Evolutionary conservation across 1,140 invertebrate genomes (phyloP).

Genomic region (Sycobia sp.): DNA sequence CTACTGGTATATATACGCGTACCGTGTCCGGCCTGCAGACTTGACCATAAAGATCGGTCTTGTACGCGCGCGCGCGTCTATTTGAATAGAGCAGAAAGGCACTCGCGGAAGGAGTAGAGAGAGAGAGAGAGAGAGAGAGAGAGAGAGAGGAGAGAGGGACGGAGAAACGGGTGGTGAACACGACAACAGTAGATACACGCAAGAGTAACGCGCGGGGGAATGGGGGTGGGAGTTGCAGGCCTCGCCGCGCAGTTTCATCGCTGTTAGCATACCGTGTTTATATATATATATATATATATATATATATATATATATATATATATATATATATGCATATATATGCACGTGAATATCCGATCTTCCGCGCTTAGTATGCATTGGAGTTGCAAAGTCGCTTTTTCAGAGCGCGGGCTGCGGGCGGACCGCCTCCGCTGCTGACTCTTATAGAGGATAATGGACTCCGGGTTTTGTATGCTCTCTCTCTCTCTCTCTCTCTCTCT

Average conservation of each 20-base stretch:
- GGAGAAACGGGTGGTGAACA: constrained; percentile 38
- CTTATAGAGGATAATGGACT: constrained; percentile 54
- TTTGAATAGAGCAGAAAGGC: constrained; percentile 31
- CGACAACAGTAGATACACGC: constrained; percentile 32
- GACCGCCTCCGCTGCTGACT: constrained; percentile 21
- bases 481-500: too few species aligned
- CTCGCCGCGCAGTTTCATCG: constrained; percentile 14
- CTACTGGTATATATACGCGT: too few species aligned
- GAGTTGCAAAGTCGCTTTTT: constrained; percentile 60
- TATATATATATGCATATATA: too few species aligned
- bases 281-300: too few species aligned
- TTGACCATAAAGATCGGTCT: constrained; percentile 47
- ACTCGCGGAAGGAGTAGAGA: background rate
- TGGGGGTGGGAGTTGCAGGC: constrained; percentile 13
- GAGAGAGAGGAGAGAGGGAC: constrained; percentile 20
- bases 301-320: too few species aligned
- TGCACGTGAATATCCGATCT: too few species aligned
- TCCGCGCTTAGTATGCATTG: constrained; percentile 63
- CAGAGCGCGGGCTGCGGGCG: constrained; percentile 41
- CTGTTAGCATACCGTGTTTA: constrained; percentile 44
- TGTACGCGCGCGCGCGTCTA: constrained; percentile 30
- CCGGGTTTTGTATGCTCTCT: constrained; percentile 9
- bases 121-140: constrained; percentile 21
- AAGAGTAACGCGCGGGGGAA: constrained; percentile 27
- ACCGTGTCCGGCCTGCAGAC: too few species aligned